Conservation (phyloP, 2,888 invertebrate species). For the Xestia c-nigrum region DNA sequence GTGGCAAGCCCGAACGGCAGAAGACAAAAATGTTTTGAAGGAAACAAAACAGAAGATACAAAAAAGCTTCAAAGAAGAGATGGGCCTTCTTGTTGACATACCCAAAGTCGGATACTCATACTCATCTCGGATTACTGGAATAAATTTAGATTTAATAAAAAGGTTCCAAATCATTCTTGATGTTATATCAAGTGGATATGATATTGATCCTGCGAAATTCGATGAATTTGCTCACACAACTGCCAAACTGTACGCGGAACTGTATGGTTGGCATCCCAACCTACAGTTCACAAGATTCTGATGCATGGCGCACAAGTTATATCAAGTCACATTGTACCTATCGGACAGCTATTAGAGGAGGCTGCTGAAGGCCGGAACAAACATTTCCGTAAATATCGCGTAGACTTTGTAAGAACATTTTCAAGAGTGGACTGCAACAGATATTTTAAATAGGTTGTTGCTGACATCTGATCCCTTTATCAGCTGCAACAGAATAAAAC, state of each 20-base stretch:
- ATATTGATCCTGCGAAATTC: slow-evolving; percentile 14
- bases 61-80: slow-evolving; percentile 9
- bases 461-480: slow-evolving; percentile 51
- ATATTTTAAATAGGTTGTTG: slow-evolving; percentile 52
- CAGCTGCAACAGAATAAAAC: slow-evolving; percentile 20
- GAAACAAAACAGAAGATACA: slow-evolving; percentile 5
- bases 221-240: slow-evolving; percentile 20
- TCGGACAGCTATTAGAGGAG: slow-evolving; percentile 69
- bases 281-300: too few species aligned
- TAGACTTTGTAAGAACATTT: slow-evolving; percentile 59
- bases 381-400: slow-evolving; percentile 62
- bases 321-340: slow-evolving; percentile 66
- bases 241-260: slow-evolving; percentile 21
- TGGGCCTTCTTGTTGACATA: slow-evolving; percentile 17
- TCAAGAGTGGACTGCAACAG: slow-evolving; percentile 44
- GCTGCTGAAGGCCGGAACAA: slow-evolving; percentile 71
- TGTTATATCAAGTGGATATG: slow-evolving; percentile 13
- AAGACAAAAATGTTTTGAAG: slow-evolving; percentile 6
- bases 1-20: slow-evolving; percentile 6
- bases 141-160: slow-evolving; percentile 1
- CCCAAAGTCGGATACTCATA: slow-evolving; percentile 3
- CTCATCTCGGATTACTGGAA: slow-evolving; percentile 5
- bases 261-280: slow-evolving; percentile 57
- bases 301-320: slow-evolving; percentile 30
- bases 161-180: slow-evolving; percentile 8